Evolutionary conservation across 2,888 invertebrate genomes (phyloP).

Genomic region (Dimorphilus gyrociliatus): DNA sequence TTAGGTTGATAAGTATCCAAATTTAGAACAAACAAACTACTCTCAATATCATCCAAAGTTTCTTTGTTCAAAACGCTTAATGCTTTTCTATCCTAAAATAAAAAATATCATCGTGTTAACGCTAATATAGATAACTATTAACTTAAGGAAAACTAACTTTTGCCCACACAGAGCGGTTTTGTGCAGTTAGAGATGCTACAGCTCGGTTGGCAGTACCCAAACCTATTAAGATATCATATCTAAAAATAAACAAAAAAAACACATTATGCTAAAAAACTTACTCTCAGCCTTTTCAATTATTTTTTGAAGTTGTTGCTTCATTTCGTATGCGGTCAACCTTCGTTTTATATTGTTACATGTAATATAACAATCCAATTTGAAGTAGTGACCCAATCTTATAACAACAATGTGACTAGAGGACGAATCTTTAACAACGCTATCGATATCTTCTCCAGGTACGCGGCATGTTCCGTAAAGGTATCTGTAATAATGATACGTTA

Average conservation of each 20-base stretch:
- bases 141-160: conserved; percentile 25
- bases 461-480: conserved; percentile 14
- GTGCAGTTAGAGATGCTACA: conserved; percentile 41
- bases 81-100: conserved; percentile 13
- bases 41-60: conserved; percentile 14
- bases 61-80: conserved; percentile 14
- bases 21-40: conserved; percentile 12
- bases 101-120: no score
- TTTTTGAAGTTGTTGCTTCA: conserved; percentile 11
- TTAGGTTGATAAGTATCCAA: conserved; percentile 17
- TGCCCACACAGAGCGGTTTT: conserved; percentile 43
- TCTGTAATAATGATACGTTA: conserved; percentile 9
- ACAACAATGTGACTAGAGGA: conserved; percentile 17
- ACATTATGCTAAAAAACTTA: no score
- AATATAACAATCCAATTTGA: conserved; percentile 14
- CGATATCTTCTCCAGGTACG: conserved; percentile 16
- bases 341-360: conserved; percentile 8
- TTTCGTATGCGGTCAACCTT: conserved; percentile 15
- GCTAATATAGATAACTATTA: conserved; percentile 1
- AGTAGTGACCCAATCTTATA: conserved; percentile 19
- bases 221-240: no score
- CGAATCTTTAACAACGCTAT: conserved; percentile 12
- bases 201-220: no score
- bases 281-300: conserved; percentile 15
- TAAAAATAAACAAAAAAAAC: no score